Conservation (phyloP, 2,888 invertebrate species). For the Drosophila robusta region DNA sequence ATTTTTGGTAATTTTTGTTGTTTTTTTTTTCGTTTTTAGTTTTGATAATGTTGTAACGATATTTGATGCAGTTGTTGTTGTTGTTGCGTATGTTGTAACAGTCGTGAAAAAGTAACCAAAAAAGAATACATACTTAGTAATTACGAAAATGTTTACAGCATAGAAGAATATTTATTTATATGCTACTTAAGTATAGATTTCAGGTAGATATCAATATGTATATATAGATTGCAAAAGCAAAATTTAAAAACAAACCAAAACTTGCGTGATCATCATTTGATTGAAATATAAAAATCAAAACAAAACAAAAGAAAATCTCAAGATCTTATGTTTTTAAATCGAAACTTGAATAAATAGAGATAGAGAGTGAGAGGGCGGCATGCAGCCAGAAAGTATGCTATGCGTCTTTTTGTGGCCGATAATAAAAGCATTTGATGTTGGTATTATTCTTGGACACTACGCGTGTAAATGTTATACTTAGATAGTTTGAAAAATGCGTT, state of each 20-base stretch:
- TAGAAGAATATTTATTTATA: constrained; percentile 53
- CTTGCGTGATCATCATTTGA: constrained; percentile 35
- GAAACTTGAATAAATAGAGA: constrained; percentile 9
- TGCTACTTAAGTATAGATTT: constrained; percentile 51
- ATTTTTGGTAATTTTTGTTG: constrained; percentile 46
- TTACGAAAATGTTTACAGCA: constrained; percentile 69
- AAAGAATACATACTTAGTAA: constrained; percentile 69
- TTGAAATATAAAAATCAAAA: constrained; percentile 4
- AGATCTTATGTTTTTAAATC: too few species aligned
- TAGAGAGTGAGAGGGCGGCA: constrained; percentile 40
- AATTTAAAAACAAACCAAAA: constrained; percentile 27
- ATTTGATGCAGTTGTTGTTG: constrained; percentile 41
- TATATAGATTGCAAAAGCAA: constrained; percentile 55
- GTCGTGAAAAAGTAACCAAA: constrained; percentile 76
- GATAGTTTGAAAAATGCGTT: constrained; percentile 42
- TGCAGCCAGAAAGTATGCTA: constrained; percentile 56
- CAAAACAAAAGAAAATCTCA: not conserved
- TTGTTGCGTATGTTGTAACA: constrained; percentile 61
- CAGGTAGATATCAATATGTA: constrained; percentile 31
- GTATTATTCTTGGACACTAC: constrained; percentile 32
- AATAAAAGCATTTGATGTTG: constrained; percentile 33
- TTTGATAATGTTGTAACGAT: constrained; percentile 58
- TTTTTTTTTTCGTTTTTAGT: constrained; percentile 39
- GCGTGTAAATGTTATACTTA: constrained; percentile 36
- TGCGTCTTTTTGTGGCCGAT: constrained; percentile 32